These are phyloP conservation scores for Pygoscelis adeliae DNA, from an alignment of 2,113 vertebrate species.

Conservation along the genomic window DNA sequence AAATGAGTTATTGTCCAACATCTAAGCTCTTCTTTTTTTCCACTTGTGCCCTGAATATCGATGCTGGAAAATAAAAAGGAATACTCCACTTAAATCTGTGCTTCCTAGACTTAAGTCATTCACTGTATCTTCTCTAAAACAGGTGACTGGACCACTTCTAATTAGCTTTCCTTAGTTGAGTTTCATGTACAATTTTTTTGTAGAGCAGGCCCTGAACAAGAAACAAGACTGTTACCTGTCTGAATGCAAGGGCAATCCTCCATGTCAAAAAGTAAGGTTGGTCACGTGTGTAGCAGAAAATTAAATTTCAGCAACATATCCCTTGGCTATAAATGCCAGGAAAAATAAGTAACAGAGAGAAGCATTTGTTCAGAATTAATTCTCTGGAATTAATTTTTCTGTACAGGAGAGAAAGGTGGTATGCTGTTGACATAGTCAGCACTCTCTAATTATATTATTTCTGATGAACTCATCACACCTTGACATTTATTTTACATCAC, in stretches of 20 bases:
- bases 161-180: neutral
- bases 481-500: constrained; percentile 26
- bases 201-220: neutral
- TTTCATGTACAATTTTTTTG: neutral
- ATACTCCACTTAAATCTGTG: neutral
- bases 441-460: constrained; percentile 5
- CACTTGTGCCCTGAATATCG: constrained; percentile 14
- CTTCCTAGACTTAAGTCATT: neutral
- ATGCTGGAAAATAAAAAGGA: neutral
- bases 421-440: neutral
- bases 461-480: neutral
- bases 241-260: neutral
- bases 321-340: neutral
- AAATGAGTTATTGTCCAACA: constrained; percentile 49
- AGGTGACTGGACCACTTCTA: neutral
- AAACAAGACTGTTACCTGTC: neutral
- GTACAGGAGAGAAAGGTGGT: neutral
- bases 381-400: neutral
- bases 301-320: neutral
- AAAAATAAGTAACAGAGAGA: neutral
- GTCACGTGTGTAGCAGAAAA: neutral
- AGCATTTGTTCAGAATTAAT: neutral
- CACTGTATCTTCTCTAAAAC: neutral
- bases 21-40: neutral
- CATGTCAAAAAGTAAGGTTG: neutral